Evolutionary conservation across 2,888 invertebrate genomes (phyloP), one percentile per base, ranked within the genome.

Genomic region (Blastobasis lacticolella): DNA sequence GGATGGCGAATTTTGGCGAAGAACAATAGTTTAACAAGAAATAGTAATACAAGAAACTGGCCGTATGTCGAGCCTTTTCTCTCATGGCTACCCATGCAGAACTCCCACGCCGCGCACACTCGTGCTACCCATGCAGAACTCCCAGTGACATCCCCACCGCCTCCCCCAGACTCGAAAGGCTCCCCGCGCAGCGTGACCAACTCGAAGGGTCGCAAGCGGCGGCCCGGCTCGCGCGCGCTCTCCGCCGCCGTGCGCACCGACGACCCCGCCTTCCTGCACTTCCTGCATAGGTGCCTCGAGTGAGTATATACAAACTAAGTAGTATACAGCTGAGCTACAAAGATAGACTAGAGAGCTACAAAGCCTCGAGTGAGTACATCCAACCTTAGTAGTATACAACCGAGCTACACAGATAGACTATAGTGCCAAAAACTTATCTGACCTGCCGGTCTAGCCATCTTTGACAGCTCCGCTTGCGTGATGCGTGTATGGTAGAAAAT

Each of bases 151-250:
- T 3, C 23, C 3, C 3, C 3, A 23, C 23, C 23, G 1, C 23
- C 23, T 37, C 40, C 40, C 37, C 8, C 82, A 95, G 95, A 95
- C 84, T 96, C 97, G 42, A 95, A 96, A 77, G 97, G 97, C 61
- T 93, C 94, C 62, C 97, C 97, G 4, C 92, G 97, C 57, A 95
- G 94, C 73, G 93, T 96, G 66, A 96, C 96, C 44, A 98, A 98
- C 80, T 96, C 96, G 58, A 97, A 97, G 81, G 97, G 97, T 1
- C 93, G 96, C 66, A 97, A 97, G 84, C 91, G 98, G 49, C 90
- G 95, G 67, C 97, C 97, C 0, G 95, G 93, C 42, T 94, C 96
- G 57, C 94, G 95, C 69, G 93, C 94, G 53, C 89, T 98, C 51
- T 90, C 94, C 10, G 91, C 94, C 69, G 95, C 95, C 40, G 90